phyloP scores from a whole-genome alignment of 1,140 invertebrate genomes.

The Lepidostoma basale region DNA sequence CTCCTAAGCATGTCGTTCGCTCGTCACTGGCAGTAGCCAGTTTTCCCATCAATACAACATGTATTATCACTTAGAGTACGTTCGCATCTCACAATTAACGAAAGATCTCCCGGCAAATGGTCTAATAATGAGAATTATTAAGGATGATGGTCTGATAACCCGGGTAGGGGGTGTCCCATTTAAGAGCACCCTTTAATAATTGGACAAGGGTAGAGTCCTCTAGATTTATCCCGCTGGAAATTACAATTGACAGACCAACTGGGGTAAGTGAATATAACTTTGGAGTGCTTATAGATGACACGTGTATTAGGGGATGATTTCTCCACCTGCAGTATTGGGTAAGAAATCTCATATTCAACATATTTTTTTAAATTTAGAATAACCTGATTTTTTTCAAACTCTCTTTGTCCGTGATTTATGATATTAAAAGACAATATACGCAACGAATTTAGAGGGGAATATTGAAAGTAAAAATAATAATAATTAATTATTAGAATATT shows the following conservation, averaged over 20 bases:
- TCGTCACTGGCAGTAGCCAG: too few relatives aligned
- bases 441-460: too few relatives aligned
- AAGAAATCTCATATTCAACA: too few relatives aligned
- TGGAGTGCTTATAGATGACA: slow-evolving; percentile 9
- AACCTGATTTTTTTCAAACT: too few relatives aligned
- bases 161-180: neutral
- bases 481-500: too few relatives aligned
- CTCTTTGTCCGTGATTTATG: too few relatives aligned
- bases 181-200: slow-evolving; percentile 14
- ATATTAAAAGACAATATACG: too few relatives aligned
- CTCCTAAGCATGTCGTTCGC: too few relatives aligned
- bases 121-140: slow-evolving; percentile 22
- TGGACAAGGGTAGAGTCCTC: slow-evolving; percentile 14
- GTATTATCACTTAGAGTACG: neutral
- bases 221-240: slow-evolving; percentile 9
- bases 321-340: too few relatives aligned
- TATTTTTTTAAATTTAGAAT: too few relatives aligned
- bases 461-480: too few relatives aligned
- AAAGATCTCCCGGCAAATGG: slow-evolving; percentile 1
- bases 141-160: slow-evolving; percentile 17
- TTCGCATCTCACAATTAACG: neutral
- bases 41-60: neutral
- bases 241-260: slow-evolving; percentile 17
- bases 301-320: too few relatives aligned
- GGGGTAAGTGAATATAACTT: slow-evolving; percentile 2